These are phyloP conservation scores for Nannobrachium achirus DNA, from an alignment of 2,113 vertebrate species.

Conservation along the genomic window DNA sequence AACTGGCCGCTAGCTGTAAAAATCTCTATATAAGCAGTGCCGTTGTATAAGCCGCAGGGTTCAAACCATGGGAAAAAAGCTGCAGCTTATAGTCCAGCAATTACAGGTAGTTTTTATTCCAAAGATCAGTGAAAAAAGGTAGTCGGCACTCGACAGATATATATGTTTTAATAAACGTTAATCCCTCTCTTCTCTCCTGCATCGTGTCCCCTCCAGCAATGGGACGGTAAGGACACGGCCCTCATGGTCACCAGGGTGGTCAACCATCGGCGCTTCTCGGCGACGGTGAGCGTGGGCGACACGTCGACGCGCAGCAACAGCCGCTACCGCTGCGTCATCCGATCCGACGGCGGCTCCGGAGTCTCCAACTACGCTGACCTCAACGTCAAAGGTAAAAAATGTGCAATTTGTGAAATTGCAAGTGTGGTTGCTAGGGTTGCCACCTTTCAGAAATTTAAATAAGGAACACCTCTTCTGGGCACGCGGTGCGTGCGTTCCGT, in stretches of 20 bases:
- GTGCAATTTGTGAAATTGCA: not conserved
- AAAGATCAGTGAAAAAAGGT: no score
- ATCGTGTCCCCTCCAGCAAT: slow-evolving; percentile 82
- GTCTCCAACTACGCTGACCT: slow-evolving; percentile 97
- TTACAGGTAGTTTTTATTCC: no score
- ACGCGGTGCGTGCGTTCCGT: no score
- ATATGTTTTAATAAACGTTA: no score
- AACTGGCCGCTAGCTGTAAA: no score
- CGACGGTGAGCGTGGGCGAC: slow-evolving; percentile 92
- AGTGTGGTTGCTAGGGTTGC: not conserved
- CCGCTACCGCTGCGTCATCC: slow-evolving; percentile 95
- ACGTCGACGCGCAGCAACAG: slow-evolving; percentile 92
- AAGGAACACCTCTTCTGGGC: no score
- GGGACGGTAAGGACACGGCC: slow-evolving; percentile 93
- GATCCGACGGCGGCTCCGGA: slow-evolving; percentile 91
- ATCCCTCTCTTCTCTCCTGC: slow-evolving; percentile 7
- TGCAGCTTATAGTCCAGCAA: no score
- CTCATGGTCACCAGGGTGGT: slow-evolving; percentile 96
- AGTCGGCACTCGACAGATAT: no score
- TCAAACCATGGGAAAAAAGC: no score
- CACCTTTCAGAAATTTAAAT: no score
- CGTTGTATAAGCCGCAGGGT: no score
- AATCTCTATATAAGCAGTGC: no score
- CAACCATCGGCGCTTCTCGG: slow-evolving; percentile 94
- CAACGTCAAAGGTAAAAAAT: slow-evolving; percentile 93